Evolutionary conservation across 2,888 invertebrate genomes (phyloP), one percentile per base, ranked within the genome.

Genomic region (Torymus tubicola): DNA sequence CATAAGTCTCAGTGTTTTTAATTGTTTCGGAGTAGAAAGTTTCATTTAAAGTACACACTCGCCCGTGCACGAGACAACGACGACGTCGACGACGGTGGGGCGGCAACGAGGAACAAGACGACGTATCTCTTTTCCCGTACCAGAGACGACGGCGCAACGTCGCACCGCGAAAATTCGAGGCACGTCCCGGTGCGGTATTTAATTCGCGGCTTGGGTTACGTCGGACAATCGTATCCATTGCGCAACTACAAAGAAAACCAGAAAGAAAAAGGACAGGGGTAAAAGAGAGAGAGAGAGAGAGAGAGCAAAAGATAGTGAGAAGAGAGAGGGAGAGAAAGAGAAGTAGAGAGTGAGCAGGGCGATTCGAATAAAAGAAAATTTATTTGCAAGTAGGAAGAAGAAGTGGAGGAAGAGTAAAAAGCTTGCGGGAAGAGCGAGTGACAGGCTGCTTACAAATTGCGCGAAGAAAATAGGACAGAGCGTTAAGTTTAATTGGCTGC

Each of bases 161-260:
- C 80, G 75, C 75, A 53, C 57, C 63, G 81, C 82, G 72, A 65
- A 72, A 72, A 87, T 87, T 86, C 86, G 74, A 78, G 81, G 84
- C 84, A 84, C 84, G 83, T 83, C 63, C 65, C 78, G 12, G 74
- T 63, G 77, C 74, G 74, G 82, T 83, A 83, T 84, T 84, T 84
- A 82, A 83, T 84, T 84, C 82, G 82, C 81, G 64, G 77, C 76
- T 80, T 77, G 80, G 81, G 71, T 80, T 81, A 80, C 81, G 63
- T 55, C 57, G 80, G 76, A 83, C 81, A 83, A 81, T 78, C 80
- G 78, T 76, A 81, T 78, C 64, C 72, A 53, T 65, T 58, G 63
- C 55, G n/a, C 64, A 42, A 24, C 11, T 52, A 63, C 57, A 78
- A 60, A 78, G 65, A 52, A 72, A 71, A 58, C 16, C 12, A 21